Evolutionary conservation across 2,888 invertebrate genomes (phyloP), one percentile per base, ranked within the genome.

Genomic region (Digitonthophagus gazella): DNA sequence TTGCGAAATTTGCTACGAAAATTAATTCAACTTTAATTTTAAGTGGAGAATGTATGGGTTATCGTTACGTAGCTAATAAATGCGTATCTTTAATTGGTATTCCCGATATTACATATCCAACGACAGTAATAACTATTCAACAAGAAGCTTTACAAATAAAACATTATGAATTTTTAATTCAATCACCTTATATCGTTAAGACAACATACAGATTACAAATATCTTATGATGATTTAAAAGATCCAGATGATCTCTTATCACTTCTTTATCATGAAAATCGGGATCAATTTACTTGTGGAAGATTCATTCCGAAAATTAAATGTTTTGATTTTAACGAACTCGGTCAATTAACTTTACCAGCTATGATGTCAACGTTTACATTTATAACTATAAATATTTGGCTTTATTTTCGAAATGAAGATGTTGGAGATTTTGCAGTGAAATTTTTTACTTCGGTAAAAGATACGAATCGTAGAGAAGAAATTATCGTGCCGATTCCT

Each of bases 1-100:
- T 69, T 20, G 80, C 81, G 0, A 80, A 77, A 66, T 75, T 70
- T 22, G 67, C 79, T 0, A 55, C 69, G 1, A 69, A 69, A 5
- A 71, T 73, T 2, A 69, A 68, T 8, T 73, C 75, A 1, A 74
- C 74, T 1, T 58, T 81, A 57, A 67, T 81, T 3, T 70, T 81
- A 8, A 78, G 76, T 15, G 80, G 80, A 0, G 81, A 80, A 71
- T 74, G 71, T 2, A 71, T 72, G 0, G 76, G 77, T 0, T 71
- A 76, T 5, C 76, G 75, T 54, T 81, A 78, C 65, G 71, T 78
- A 3, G 18, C 61, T n/a, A 61, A 61, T 18, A 61, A 61, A 61
- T 61, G 16, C 6, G 18, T 61, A 5, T 6, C 18, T 19, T 4
- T 61, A n/a, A 11, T 61, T 3, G 81, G 81, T 8, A 72, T 74